phyloP scores from a whole-genome alignment of 2,888 invertebrate genomes.

The Campoletis raptor region DNA sequence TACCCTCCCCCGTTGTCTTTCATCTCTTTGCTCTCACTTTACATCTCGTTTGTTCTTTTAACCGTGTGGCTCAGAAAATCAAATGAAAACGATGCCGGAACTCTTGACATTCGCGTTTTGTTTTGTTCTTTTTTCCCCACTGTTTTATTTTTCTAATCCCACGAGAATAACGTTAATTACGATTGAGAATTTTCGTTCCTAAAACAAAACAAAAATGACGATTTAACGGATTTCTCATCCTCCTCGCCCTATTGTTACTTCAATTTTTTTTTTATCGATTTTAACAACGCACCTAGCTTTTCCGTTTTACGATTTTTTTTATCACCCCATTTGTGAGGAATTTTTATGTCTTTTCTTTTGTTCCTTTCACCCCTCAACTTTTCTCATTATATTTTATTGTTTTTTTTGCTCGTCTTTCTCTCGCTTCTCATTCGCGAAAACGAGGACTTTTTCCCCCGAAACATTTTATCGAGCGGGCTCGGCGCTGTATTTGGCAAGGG shows the following conservation, averaged over 20 bases:
- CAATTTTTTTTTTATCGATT: conserved; percentile 38
- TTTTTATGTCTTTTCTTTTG: conserved; percentile 50
- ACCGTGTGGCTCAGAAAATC: not conserved
- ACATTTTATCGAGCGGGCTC: conserved; percentile 68
- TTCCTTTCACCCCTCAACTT: conserved; percentile 49
- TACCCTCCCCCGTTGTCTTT: conserved; percentile 6
- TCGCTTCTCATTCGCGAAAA: conserved; percentile 54
- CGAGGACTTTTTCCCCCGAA: conserved; percentile 53
- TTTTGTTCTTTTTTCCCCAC: not conserved
- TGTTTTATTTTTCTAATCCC: not conserved
- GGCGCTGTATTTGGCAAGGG: conserved; percentile 8
- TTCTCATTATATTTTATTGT: conserved; percentile 60
- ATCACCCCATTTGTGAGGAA: conserved; percentile 45
- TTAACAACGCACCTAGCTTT: conserved; percentile 35
- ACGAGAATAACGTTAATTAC: not conserved
- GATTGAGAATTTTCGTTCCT: conserved; percentile 16
- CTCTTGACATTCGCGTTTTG: not conserved
- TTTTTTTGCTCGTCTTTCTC: conserved; percentile 15
- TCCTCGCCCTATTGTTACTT: not conserved
- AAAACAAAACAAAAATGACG: conserved; percentile 12
- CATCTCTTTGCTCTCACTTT: conserved; percentile 6
- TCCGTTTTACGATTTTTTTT: conserved; percentile 48
- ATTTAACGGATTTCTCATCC: conserved; percentile 14
- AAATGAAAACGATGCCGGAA: not conserved
- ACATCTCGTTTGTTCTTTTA: conserved; percentile 30